These are phyloP conservation scores for Odontamblyopus lacepedii DNA, from an alignment of 2,797 vertebrate species.

Conservation along the genomic window DNA sequence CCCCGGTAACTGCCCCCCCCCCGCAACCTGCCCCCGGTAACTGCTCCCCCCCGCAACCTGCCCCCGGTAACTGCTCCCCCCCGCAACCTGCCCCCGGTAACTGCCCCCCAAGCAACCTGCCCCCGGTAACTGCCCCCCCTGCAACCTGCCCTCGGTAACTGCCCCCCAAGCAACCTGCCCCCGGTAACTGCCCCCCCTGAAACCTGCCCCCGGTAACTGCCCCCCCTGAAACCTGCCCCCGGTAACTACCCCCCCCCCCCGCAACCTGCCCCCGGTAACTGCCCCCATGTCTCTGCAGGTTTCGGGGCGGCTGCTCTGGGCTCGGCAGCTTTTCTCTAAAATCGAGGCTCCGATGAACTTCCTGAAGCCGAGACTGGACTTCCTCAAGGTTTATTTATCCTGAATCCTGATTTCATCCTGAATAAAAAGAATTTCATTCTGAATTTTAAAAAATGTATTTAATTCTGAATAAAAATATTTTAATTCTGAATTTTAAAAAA, in stretches of 20 bases:
- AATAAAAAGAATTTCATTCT: too few relatives aligned
- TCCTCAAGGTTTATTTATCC: constrained; percentile 67
- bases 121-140: background rate
- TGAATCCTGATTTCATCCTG: too few relatives aligned
- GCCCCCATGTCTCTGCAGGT: constrained; percentile 63
- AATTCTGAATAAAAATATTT: too few relatives aligned
- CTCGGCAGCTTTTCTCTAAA: constrained; percentile 82
- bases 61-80: too few relatives aligned
- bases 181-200: constrained; percentile 24
- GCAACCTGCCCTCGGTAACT: constrained; percentile 10
- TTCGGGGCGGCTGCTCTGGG: constrained; percentile 83
- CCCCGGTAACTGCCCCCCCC: too few relatives aligned
- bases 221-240: too few relatives aligned
- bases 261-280: background rate
- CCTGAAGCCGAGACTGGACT: constrained; percentile 77
- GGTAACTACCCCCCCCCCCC: background rate
- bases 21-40: too few relatives aligned
- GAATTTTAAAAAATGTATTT: too few relatives aligned
- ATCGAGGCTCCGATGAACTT: constrained; percentile 82
- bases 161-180: constrained; percentile 64
- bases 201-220: background rate
- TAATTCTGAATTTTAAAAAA: too few relatives aligned
- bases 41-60: background rate
- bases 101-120: too few relatives aligned
- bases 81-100: background rate